A percentile compares a stretch with the other conserved stretches of the same genome.
These are phyloP conservation scores for Natrix natrix DNA, from an alignment of 2,797 vertebrate species.

Conservation along the genomic window DNA sequence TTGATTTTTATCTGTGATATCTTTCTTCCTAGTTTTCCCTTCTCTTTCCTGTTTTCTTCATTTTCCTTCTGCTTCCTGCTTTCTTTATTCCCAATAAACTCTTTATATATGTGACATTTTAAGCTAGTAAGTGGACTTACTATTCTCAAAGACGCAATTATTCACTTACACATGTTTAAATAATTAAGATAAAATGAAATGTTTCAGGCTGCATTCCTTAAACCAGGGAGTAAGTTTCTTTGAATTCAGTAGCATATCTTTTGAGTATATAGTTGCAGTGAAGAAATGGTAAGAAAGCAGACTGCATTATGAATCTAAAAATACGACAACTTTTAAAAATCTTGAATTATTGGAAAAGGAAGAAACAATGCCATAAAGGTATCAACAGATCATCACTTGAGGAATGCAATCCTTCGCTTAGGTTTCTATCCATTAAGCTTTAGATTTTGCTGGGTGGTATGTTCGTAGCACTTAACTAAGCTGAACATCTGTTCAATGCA, in stretches of 20 bases:
- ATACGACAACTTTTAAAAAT: not conserved
- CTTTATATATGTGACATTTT: not conserved
- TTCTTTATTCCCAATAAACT: not conserved
- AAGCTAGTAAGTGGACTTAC: not conserved
- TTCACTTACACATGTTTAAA: not conserved
- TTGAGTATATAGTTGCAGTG: not conserved
- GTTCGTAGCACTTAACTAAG: not conserved
- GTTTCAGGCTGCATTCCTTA: not conserved
- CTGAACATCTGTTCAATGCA: conserved; percentile 19
- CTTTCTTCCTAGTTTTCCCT: not conserved
- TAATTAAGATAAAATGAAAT: not conserved
- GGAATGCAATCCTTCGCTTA: not conserved
- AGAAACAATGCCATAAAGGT: not conserved
- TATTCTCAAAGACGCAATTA: not conserved
- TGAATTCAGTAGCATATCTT: not conserved
- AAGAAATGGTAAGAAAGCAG: not conserved
- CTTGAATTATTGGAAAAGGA: not conserved
- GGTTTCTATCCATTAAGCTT: not conserved
- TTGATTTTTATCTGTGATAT: not conserved
- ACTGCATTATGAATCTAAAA: not conserved
- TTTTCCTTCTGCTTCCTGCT: not conserved
- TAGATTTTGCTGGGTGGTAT: conserved; percentile 3
- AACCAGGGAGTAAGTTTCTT: not conserved
- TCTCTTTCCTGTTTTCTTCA: not conserved
- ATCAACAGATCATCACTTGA: not conserved